Evolutionary conservation across 2,797 vertebrate species (phyloP).

Genomic region (Luscinia megarhynchos): DNA sequence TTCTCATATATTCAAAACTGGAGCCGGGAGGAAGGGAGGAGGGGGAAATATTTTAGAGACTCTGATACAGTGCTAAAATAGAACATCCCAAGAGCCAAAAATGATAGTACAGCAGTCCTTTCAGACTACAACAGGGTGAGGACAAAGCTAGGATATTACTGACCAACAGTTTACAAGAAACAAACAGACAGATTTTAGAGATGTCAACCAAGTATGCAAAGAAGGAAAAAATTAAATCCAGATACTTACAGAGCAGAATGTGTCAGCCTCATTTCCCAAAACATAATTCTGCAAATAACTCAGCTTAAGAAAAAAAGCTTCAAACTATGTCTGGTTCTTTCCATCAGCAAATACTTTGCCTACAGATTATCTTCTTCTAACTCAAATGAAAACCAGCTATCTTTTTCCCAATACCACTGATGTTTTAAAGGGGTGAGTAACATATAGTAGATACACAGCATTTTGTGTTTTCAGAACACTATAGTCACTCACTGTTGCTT

Average conservation of each 20-base stretch:
- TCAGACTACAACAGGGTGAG: neutral
- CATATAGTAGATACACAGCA: neutral
- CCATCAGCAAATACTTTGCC: neutral
- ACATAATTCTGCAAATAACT: constrained; percentile 9
- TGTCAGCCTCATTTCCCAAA: neutral
- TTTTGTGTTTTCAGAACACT: neutral
- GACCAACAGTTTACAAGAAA: neutral
- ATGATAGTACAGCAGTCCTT: neutral
- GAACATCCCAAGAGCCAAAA: neutral
- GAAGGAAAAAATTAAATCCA: constrained; percentile 12
- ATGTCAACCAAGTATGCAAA: neutral
- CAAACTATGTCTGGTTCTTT: neutral
- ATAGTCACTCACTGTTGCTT: neutral
- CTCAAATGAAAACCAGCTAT: neutral
- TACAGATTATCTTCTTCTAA: neutral
- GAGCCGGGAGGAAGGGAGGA: neutral
- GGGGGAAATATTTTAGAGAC: neutral
- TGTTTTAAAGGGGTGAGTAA: neutral
- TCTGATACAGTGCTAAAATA: neutral
- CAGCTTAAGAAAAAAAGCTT: neutral
- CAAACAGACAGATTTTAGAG: neutral
- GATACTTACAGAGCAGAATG: neutral
- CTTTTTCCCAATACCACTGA: neutral
- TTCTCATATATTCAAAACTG: neutral
- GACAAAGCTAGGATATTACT: neutral